phyloP scores from a whole-genome alignment of 2,888 invertebrate genomes.

The Marasmarcha lunaedactyla region DNA sequence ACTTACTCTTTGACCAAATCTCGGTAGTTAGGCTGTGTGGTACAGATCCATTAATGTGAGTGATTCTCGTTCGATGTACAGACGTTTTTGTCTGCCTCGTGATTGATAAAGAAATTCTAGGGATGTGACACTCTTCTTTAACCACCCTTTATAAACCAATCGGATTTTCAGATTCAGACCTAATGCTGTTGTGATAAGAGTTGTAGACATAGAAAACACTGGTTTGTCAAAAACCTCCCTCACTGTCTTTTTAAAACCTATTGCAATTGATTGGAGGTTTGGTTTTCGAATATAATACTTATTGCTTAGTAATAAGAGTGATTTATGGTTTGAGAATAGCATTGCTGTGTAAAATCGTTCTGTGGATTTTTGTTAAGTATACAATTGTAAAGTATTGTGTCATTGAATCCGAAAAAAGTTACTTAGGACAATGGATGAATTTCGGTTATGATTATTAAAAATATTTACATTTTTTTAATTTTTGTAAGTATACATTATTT shows the following conservation, averaged over 20 bases:
- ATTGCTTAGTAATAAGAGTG: neutral
- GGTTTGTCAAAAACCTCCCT: constrained; percentile 4
- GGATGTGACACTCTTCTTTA: constrained; percentile 42
- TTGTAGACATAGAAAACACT: no score
- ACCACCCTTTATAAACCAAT: constrained; percentile 18
- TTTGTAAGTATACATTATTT: no score
- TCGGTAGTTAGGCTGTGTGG: constrained; percentile 26
- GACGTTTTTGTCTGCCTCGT: constrained; percentile 54
- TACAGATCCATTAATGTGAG: constrained; percentile 53
- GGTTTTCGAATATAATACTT: neutral
- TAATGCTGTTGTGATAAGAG: no score
- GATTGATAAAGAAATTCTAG: constrained; percentile 61
- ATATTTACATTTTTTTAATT: neutral
- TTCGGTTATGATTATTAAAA: constrained; percentile 3
- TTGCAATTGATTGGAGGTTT: neutral
- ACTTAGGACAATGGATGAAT: constrained; percentile 20
- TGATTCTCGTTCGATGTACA: constrained; percentile 60
- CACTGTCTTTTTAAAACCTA: constrained; percentile 8
- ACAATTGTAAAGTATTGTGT: constrained; percentile 29
- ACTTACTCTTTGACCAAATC: constrained; percentile 29
- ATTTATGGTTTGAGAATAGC: constrained; percentile 11
- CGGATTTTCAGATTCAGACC: constrained; percentile 1
- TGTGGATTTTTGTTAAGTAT: constrained; percentile 21
- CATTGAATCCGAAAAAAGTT: constrained; percentile 23
- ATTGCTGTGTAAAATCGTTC: constrained; percentile 26